Conservation (phyloP, 2,113 vertebrate species). For the Corydoras sp. region DNA sequence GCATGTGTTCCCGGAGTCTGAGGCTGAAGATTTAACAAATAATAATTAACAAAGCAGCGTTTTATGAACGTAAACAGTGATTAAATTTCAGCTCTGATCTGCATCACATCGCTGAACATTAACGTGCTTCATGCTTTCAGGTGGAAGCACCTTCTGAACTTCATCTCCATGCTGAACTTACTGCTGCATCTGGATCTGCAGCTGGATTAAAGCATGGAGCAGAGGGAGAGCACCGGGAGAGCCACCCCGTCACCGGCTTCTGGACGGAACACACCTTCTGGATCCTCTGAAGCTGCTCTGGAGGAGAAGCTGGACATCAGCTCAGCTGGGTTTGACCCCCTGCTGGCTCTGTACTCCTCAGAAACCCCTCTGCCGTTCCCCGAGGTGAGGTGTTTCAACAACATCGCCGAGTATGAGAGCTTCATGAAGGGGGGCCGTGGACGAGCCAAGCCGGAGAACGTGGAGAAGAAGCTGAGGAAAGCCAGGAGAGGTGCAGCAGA, state of each 20-base stretch:
- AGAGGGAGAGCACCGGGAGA: no score
- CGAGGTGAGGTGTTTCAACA: conserved; percentile 81
- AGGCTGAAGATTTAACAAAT: no score
- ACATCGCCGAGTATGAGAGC: conserved; percentile 84
- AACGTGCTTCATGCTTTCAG: no score
- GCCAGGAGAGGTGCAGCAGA: conserved; percentile 63
- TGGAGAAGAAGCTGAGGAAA: conserved; percentile 59
- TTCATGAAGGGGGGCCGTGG: conserved; percentile 72
- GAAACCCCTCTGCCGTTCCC: conserved; percentile 75
- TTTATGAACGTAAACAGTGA: no score
- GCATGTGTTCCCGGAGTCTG: background rate
- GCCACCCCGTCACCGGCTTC: background rate
- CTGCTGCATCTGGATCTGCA: no score
- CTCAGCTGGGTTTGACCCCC: conserved; percentile 80
- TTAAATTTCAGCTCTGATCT: no score
- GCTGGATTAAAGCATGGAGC: no score
- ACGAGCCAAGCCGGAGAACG: conserved; percentile 70
- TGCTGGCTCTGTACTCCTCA: conserved; percentile 77
- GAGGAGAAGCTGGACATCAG: conserved; percentile 68
- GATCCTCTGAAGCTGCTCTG: background rate
- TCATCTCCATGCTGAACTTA: no score
- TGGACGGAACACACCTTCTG: background rate
- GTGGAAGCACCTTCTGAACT: no score
- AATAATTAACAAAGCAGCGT: no score
- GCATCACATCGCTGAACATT: no score